These are phyloP conservation scores for Gastrophysa polygoni DNA, from an alignment of 2,888 invertebrate genomes.

Conservation along the genomic window DNA sequence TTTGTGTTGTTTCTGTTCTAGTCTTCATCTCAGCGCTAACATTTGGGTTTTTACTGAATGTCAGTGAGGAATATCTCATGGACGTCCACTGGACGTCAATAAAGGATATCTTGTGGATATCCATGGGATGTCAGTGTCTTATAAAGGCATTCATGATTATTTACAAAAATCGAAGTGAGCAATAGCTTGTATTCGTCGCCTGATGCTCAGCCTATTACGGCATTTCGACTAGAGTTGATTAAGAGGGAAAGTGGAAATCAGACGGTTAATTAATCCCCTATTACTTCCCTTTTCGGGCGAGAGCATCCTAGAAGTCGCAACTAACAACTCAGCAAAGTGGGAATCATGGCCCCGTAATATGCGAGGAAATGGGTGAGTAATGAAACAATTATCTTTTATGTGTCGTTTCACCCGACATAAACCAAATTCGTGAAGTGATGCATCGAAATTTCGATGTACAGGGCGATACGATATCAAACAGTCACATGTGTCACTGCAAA, in stretches of 20 bases:
- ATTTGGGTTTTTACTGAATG: too few species aligned
- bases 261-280: not conserved
- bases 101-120: too few species aligned
- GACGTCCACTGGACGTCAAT: too few species aligned
- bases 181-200: not conserved
- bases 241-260: not conserved
- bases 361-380: not conserved
- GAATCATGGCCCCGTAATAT: not conserved
- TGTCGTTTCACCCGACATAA: not conserved
- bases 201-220: not conserved
- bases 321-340: not conserved
- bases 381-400: slow-evolving; percentile 1
- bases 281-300: not conserved
- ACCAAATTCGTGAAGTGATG: not conserved
- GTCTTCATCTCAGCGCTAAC: too few species aligned
- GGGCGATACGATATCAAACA: not conserved
- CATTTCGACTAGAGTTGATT: not conserved
- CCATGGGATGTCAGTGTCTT: too few species aligned
- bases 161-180: too few species aligned
- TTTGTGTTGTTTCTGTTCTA: too few species aligned
- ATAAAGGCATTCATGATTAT: too few species aligned
- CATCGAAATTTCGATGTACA: not conserved
- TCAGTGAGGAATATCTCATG: too few species aligned
- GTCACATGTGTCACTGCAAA: too few species aligned
- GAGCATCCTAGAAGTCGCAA: not conserved